Base-by-base conservation (phyloP, 2,888 invertebrate genomes). In the Xestia rhomboidea region DNA sequence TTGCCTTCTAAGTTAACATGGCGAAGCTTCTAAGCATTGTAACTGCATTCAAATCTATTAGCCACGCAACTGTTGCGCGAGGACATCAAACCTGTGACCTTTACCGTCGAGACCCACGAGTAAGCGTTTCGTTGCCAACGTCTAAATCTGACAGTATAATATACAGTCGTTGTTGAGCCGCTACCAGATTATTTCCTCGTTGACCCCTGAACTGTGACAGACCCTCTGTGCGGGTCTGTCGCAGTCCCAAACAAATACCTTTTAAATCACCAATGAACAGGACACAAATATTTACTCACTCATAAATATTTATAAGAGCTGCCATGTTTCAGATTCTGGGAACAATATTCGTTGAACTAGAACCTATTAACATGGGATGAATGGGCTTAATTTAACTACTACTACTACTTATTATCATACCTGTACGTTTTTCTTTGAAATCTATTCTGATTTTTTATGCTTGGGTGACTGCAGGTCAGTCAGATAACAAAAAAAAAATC, bases 251-350 rank as follows among this genome's bases (percentile, higher is more conserved):
- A 70, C 77, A 72, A 82, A 82, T 73, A 77, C 68, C 49, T 63
- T 70, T 68, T 70, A 82, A 44, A 73, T 68, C 63, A 79, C 63
- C 70, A 74, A 71, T 78, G 57, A 70, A 71, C 62, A 77, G 51
- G 54, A 77, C 66, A 60, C 73, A 68, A 72, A 82, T 83, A 70
- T 82, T 82, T 70, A 72, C 71, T 51, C 60, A 34, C 51, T 68
- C 76, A 71, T 81, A 64, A 30, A 73, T 83, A 71, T 83, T 79
- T 79, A 75, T 72, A 57, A 69, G 69, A 63, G 27, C 72, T 73
- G 54, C 41, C 44, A 18, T 64, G 44, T 79, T 54, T 63, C 57
- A 60, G 27, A 64, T 57, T 81, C 54, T 51, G 63, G 46, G 63
- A 82, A 78, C 67, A 69, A 73, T 82, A 69, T 71, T 71, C 57